phyloP scores from a whole-genome alignment of 2,113 vertebrate genomes.

The Copsychus sechellarum region DNA sequence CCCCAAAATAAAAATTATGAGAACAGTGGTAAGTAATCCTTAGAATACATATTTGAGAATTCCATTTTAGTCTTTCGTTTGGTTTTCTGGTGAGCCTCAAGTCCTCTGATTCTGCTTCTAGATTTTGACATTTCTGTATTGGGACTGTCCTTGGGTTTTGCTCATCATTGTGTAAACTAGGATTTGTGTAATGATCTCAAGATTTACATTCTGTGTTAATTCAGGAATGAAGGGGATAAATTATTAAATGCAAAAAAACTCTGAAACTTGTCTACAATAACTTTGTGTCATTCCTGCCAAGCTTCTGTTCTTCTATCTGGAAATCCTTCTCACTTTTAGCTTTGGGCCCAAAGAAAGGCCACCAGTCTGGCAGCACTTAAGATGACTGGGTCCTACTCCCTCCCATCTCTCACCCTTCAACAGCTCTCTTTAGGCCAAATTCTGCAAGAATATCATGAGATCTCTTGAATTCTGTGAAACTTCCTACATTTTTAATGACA shows the following conservation, averaged over 20 bases:
- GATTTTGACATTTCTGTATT: background rate
- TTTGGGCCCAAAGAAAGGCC: background rate
- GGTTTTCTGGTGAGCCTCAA: background rate
- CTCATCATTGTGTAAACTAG: background rate
- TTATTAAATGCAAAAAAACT: background rate
- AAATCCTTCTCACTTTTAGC: background rate
- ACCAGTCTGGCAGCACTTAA: background rate
- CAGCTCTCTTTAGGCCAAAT: background rate
- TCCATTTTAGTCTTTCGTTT: background rate
- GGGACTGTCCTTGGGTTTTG: background rate
- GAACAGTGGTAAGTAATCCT: background rate
- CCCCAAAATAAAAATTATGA: background rate
- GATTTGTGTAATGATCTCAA: background rate
- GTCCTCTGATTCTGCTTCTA: background rate
- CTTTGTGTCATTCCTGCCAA: background rate
- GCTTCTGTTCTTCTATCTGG: background rate
- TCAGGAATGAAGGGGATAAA: background rate
- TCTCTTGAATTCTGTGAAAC: background rate
- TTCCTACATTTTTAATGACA: background rate
- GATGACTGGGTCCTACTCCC: background rate
- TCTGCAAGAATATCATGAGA: background rate
- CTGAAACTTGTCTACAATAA: background rate
- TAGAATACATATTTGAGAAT: background rate
- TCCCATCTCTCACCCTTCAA: background rate
- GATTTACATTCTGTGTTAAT: background rate